Evolutionary conservation across 2,888 invertebrate genomes (phyloP).

Genomic region (Ennomos erosarius): DNA sequence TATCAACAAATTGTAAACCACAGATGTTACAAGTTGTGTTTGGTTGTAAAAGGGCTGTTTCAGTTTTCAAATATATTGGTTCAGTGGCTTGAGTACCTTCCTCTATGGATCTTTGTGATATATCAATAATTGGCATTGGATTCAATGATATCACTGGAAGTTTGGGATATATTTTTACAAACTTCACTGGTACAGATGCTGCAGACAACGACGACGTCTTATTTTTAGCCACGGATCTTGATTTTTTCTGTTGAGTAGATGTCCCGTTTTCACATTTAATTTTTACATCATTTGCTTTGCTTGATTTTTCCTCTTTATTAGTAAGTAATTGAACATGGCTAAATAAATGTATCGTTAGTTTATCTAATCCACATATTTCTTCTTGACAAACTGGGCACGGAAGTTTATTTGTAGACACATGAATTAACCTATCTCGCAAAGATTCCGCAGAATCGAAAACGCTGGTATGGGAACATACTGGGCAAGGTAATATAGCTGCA

Average conservation of each 20-base stretch:
- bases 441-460: constrained; percentile 89
- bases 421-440: constrained; percentile 89
- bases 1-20: constrained; percentile 89
- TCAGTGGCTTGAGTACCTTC: constrained; percentile 52
- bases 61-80: constrained; percentile 59
- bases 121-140: constrained; percentile 68
- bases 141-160: constrained; percentile 71
- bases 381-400: constrained; percentile 92
- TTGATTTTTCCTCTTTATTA: constrained; percentile 45
- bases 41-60: constrained; percentile 54
- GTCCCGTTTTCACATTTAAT: constrained; percentile 50
- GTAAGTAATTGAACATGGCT: constrained; percentile 86
- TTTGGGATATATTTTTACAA: constrained; percentile 79
- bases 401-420: constrained; percentile 90
- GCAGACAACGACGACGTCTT: constrained; percentile 58
- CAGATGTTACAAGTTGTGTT: constrained; percentile 87
- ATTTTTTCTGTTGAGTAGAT: constrained; percentile 59
- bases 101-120: constrained; percentile 52
- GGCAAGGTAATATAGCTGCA: constrained; percentile 88
- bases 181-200: constrained; percentile 68
- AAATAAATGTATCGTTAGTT: constrained; percentile 93
- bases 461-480: constrained; percentile 89
- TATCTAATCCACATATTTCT: constrained; percentile 90
- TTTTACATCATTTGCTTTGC: constrained; percentile 41
- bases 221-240: constrained; percentile 73